Evolutionary conservation across 2,888 invertebrate genomes (phyloP), one percentile per base, ranked within the genome.

Genomic region (Drosophila pegasa): DNA sequence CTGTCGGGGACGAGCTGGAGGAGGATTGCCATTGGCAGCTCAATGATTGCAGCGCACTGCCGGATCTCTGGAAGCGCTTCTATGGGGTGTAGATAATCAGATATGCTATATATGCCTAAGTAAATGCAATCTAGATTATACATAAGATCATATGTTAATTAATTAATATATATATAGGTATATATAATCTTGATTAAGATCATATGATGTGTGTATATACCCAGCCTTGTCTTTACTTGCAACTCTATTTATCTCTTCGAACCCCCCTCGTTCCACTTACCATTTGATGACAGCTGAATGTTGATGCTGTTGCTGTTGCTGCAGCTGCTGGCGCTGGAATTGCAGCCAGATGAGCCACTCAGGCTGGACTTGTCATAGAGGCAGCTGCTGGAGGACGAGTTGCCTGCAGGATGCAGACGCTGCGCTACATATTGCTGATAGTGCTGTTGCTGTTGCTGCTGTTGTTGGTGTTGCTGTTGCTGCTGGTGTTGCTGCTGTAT

Each of bases 361-460:
- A 41, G 16, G 43, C 50, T 71, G 27, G 74, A 80, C 59, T 83
- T 80, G 16, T 91, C 90, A 54, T 88, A 90, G 57, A 90, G 73
- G 60, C 89, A 88, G 60, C 78, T 85, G 31, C 87, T 87, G 10
- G 88, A 86, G 8, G 81, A 83, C 0, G 78, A 78, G 33, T 31
- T 43, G 8, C 51, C 45, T n/a, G 29, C 48, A 52, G 71, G 86
- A 59, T 79, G 86, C 69, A 77, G 73, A 40, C 84, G 78, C 25
- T 87, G 84, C 6, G 80, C 80, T 25, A 85, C 73, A 68, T 84
- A 88, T 68, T 90, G 89, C 68, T 90, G 90, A 72, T 90, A 89
- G 68, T 87, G 84, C 31, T 87, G 87, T 48, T 78, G 84, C 27
- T 70, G 51, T 9, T 52, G 76, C 14, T 81, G 83, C 60, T 85